Base-by-base conservation (phyloP, 1,140 invertebrate species). In the Harlomillsia oculata region DNA sequence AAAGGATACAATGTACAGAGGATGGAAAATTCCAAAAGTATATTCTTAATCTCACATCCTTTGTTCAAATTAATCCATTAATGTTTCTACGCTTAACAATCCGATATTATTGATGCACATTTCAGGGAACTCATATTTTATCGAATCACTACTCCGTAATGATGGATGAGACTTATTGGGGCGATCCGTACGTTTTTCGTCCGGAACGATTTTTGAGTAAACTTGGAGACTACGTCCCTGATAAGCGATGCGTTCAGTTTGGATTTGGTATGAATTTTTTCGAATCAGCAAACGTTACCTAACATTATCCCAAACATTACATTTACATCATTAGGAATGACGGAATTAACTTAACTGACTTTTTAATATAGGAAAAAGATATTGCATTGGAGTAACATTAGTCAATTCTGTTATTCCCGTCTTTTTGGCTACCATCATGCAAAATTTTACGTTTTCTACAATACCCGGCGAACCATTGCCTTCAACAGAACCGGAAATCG, bases 21-120 rank as follows among this genome's bases (percentile, higher is more conserved):
- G 85, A 43, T 82, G 84, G 64, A 72, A 73, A 55, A 85, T 89
- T 71, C 86, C 85, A 40, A 84, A 87, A 72, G 84, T 46, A 16
- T 30, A 5, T 11, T 26, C 23, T 26, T 18, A 43, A 13, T 18
- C 5, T 21, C 3, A 26, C n/a, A 43, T 18, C n/a, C 3, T 20
- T 11, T 41, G 8, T 16, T 11, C 26, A 0, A 20, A 20, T 14
- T 4, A 14, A 9, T 11, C 6, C 40, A 9, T 5, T 25, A 43
- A 39, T 9, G 9, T 5, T 18, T 50, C n/a, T n/a, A n/a, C n/a
- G n/a, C n/a, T n/a, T n/a, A n/a, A n/a, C n/a, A n/a, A n/a, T n/a
- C n/a, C n/a, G 13, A 32, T 32, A 5, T 45, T 4, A 20, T 39
- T 39, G 8, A 14, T 1, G 13, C 23, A 3, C 4, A 25, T 58